These are phyloP conservation scores for Paratrypauchen microcephalus DNA, from an alignment of 2,797 vertebrate genomes.

Conservation along the genomic window DNA sequence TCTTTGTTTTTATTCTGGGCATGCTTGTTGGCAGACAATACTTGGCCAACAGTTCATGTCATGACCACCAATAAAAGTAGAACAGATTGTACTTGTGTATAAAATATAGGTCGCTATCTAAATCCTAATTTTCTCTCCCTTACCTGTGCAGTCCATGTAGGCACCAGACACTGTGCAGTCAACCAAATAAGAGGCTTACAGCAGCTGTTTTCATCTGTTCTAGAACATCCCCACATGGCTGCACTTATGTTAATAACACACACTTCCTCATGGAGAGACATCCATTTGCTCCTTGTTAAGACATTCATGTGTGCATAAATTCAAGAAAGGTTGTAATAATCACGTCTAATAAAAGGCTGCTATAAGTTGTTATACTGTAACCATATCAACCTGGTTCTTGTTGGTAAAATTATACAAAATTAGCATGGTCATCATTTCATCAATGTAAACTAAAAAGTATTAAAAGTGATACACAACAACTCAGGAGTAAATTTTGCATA, in stretches of 20 bases:
- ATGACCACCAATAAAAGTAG: neutral
- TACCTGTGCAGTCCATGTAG: neutral
- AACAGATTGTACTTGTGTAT: neutral
- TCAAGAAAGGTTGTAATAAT: neutral
- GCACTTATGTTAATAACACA: neutral
- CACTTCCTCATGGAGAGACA: neutral
- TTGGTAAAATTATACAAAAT: neutral
- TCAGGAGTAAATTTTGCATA: too few relatives aligned
- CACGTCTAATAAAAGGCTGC: neutral
- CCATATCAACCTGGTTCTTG: too few relatives aligned
- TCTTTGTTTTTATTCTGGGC: neutral
- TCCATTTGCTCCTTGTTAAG: neutral
- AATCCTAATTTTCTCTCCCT: neutral
- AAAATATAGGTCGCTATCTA: neutral
- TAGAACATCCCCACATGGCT: slow-evolving; percentile 9
- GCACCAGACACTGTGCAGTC: neutral
- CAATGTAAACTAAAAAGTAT: too few relatives aligned
- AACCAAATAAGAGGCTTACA: slow-evolving; percentile 16
- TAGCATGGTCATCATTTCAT: too few relatives aligned
- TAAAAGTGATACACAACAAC: too few relatives aligned
- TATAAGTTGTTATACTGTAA: too few relatives aligned
- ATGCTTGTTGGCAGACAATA: neutral
- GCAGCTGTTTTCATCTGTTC: slow-evolving; percentile 12
- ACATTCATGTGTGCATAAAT: neutral
- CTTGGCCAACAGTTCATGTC: neutral